Conservation (phyloP, 23 tunicate species). For the Diplosoma virens region DNA sequence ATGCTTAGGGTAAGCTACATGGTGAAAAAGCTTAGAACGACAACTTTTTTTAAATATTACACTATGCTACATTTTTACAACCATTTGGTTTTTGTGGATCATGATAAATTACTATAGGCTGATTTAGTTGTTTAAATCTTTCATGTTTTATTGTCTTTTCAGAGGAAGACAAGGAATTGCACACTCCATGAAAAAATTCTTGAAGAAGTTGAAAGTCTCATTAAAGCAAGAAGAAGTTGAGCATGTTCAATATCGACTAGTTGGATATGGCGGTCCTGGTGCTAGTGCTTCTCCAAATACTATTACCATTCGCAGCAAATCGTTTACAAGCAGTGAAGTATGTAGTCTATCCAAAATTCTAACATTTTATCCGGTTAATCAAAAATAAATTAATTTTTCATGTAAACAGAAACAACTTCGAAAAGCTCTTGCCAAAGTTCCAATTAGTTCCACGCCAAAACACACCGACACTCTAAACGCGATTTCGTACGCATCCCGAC, state of each 20-base stretch:
- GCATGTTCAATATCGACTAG: slow-evolving; percentile 41
- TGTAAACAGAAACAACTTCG: slow-evolving; percentile 21
- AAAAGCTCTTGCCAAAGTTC: slow-evolving; percentile 24
- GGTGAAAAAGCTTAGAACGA: too few species aligned
- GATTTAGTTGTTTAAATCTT: too few species aligned
- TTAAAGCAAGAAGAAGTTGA: neutral
- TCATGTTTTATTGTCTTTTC: neutral
- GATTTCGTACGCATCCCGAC: slow-evolving; percentile 69
- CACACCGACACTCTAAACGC: slow-evolving; percentile 60
- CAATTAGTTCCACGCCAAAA: slow-evolving; percentile 13
- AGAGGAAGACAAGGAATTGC: neutral
- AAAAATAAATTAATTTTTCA: neutral
- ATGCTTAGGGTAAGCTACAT: slow-evolving; percentile 57
- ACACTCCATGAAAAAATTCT: slow-evolving; percentile 41
- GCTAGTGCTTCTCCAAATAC: slow-evolving; percentile 56
- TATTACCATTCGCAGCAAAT: slow-evolving; percentile 36
- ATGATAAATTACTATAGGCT: too few species aligned
- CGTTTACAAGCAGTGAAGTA: slow-evolving; percentile 38
- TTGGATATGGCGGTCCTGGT: slow-evolving; percentile 87
- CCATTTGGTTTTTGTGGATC: too few species aligned
- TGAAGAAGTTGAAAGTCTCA: slow-evolving; percentile 9
- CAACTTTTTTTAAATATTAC: too few species aligned
- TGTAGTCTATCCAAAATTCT: too few species aligned
- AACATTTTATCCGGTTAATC: too few species aligned
- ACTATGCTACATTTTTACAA: too few species aligned